These are phyloP conservation scores for Pristionchus japonicus DNA, from an alignment of 2,888 invertebrate species.

Conservation along the genomic window DNA sequence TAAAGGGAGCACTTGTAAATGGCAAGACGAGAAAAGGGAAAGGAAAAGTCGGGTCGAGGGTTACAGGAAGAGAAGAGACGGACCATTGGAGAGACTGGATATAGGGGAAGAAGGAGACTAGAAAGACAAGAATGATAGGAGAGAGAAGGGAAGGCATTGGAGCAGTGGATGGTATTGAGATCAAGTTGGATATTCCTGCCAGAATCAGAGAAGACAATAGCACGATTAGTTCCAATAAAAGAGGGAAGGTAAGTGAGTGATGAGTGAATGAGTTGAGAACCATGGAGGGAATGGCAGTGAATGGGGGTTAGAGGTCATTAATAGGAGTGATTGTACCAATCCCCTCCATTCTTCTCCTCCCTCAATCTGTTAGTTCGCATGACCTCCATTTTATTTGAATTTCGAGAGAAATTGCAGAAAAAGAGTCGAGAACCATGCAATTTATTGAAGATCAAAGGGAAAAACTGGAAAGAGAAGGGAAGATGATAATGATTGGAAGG, in stretches of 20 bases:
- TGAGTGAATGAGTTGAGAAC: neutral
- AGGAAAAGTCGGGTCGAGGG: neutral
- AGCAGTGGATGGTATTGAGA: no score
- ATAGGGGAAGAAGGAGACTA: neutral
- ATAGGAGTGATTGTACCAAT: conserved; percentile 36
- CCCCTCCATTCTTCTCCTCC: conserved; percentile 3
- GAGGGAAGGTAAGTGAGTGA: neutral
- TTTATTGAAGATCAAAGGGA: neutral
- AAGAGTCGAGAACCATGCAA: neutral
- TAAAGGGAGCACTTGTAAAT: neutral
- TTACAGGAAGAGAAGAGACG: neutral
- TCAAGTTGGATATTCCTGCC: neutral
- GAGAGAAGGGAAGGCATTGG: neutral
- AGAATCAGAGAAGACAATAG: neutral
- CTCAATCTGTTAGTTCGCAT: neutral
- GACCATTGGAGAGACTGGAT: neutral
- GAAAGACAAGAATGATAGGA: conserved; percentile 14
- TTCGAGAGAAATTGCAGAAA: neutral
- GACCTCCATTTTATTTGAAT: conserved; percentile 23
- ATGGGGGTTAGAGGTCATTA: conserved; percentile 37
- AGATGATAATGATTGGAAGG: neutral
- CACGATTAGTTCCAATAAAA: neutral
- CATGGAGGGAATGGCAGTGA: neutral
- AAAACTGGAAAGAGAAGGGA: neutral
- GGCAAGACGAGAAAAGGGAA: neutral